phyloP scores from a whole-genome alignment of 2,797 vertebrate genomes.

The Salmo trutta region DNA sequence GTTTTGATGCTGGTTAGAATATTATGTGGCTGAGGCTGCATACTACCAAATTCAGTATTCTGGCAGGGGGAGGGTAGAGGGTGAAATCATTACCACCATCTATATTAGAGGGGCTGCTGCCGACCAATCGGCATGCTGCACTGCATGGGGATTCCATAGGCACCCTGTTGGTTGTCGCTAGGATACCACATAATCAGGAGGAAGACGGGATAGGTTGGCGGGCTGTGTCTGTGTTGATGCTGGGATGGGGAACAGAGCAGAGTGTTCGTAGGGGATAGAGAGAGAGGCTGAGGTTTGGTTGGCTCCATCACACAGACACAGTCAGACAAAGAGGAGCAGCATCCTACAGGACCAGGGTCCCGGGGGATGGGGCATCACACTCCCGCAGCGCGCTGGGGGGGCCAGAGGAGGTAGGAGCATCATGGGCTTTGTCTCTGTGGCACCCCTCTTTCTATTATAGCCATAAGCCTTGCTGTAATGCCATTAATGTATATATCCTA shows the following conservation, averaged over 20 bases:
- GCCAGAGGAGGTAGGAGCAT: slow-evolving; percentile 77
- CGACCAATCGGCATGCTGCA: slow-evolving; percentile 72
- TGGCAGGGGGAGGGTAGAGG: slow-evolving; percentile 65
- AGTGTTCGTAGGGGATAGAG: slow-evolving; percentile 41
- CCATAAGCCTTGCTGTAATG: slow-evolving; percentile 28
- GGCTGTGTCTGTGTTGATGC: slow-evolving; percentile 65
- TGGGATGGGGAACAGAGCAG: slow-evolving; percentile 58
- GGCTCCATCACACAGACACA: slow-evolving; percentile 27
- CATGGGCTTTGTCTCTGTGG: slow-evolving; percentile 44
- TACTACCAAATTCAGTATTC: slow-evolving; percentile 49
- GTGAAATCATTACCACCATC: slow-evolving; percentile 77
- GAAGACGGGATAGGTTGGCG: slow-evolving; percentile 73
- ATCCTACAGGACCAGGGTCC: slow-evolving; percentile 71
- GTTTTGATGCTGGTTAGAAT: slow-evolving; percentile 14
- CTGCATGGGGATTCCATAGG: slow-evolving; percentile 69
- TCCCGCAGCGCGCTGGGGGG: slow-evolving; percentile 77
- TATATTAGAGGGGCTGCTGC: slow-evolving; percentile 76
- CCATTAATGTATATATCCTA: slow-evolving; percentile 38
- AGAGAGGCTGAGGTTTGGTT: slow-evolving; percentile 49
- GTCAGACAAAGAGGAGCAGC: slow-evolving; percentile 74
- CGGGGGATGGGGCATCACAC: slow-evolving; percentile 81
- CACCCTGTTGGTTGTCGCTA: slow-evolving; percentile 82
- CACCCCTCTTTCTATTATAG: slow-evolving; percentile 25
- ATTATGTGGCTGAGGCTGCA: slow-evolving; percentile 28
- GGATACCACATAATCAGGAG: slow-evolving; percentile 83